Percentiles rank a stretch among this genome's conserved stretches.
phyloP scores from a whole-genome alignment of 1,140 invertebrate species.

The Anastrepha obliqua region DNA sequence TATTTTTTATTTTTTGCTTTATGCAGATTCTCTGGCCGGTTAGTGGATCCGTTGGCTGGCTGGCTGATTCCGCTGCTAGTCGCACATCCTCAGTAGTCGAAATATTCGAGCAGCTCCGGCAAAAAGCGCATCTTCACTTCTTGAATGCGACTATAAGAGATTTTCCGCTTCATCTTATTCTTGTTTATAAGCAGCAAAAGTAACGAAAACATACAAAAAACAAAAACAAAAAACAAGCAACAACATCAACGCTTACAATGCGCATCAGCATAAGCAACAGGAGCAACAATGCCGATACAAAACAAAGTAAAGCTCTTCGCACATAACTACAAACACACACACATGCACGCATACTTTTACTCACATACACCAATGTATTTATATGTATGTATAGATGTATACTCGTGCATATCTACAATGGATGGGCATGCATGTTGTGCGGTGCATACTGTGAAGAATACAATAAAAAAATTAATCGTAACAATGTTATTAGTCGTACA shows the following conservation, averaged over 20 bases:
- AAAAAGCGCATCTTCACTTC: neutral
- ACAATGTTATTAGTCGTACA: conserved; percentile 71
- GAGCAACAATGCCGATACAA: neutral
- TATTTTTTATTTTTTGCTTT: conserved; percentile 4
- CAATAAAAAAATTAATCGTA: conserved; percentile 70
- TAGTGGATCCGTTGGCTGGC: neutral
- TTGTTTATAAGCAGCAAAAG: conserved; percentile 8
- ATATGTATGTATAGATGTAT: neutral
- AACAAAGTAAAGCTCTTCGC: conserved; percentile 33
- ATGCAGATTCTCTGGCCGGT: conserved; percentile 13
- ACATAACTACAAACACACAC: neutral
- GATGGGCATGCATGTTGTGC: no score
- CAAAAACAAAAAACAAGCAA: conserved; percentile 45
- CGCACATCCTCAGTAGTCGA: neutral
- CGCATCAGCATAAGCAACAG: conserved; percentile 17
- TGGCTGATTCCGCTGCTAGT: neutral
- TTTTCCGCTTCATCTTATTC: conserved; percentile 47
- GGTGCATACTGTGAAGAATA: neutral
- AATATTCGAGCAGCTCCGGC: neutral
- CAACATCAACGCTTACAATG: conserved; percentile 38
- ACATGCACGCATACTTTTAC: neutral
- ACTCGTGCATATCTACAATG: neutral
- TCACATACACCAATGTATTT: neutral
- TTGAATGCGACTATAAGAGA: neutral
- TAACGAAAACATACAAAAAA: conserved; percentile 40